Base-by-base conservation (phyloP, 2,797 vertebrate species). In the Pseudochromis fuscus region DNA sequence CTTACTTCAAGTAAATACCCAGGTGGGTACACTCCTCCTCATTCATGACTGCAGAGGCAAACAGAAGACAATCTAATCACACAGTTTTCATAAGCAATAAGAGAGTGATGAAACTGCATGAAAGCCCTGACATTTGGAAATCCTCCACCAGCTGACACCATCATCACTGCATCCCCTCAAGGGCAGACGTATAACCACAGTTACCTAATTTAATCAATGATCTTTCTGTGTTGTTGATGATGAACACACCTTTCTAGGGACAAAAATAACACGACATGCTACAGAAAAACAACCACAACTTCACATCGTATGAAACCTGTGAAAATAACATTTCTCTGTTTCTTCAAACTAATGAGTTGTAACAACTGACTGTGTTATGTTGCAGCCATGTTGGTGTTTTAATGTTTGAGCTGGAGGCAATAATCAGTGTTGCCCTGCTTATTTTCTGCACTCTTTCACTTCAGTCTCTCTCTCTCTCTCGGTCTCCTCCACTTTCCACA, bases 51-150 rank as follows among this genome's bases (percentile, higher is more conserved):
- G 21, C 5, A 12, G 30, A 10, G 9, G 60, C 16, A 62, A 44
- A 51, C 18, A 18, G 6, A 66, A 31, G 0, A 7, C 9, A 5
- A 19, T 59, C 18, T 38, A 27, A 71, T 66, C 6, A 33, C 13
- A 46, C 3, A 37, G 37, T 55, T 50, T 18, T 1, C 28, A 28
- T 3, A 19, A 55, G 23, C 3, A 8, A 23, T 51, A 12, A 1
- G 15, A 30, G 4, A 4, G 3, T 72, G 57, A 63, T 73, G 28
- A 58, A 73, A 53, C 23, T 50, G 5, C 66, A 16, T 51, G 31
- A 33, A 61, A 76, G 0, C 2, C 33, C 0, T 28, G 25, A 0
- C 19, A 64, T 42, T 21, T 58, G 9, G 15, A 33, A n/a, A 40
- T 16, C 30, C 38, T 25, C 30, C 25, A 12, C 7, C 6, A 40